Percentiles rank a stretch among this genome's conserved stretches.
phyloP scores from a whole-genome alignment of 2,888 invertebrate species.

The Rhagium mordax region DNA sequence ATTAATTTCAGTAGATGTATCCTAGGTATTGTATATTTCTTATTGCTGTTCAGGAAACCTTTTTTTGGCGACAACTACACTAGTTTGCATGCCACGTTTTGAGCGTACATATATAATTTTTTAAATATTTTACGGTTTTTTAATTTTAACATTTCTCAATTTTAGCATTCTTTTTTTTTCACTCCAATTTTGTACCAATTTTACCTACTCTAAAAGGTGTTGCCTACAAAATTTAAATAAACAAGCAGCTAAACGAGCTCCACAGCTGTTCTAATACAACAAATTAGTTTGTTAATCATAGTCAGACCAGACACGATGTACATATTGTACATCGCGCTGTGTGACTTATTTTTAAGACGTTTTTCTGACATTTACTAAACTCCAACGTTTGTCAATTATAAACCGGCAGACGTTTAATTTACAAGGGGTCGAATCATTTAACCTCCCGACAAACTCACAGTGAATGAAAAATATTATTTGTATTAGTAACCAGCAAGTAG shows the following conservation, averaged over 20 bases:
- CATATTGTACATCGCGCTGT: conserved; percentile 5
- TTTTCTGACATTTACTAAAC: conserved; percentile 41
- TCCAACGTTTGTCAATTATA: conserved; percentile 47
- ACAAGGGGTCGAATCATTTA: conserved; percentile 66
- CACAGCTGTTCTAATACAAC: neutral
- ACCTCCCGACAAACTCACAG: conserved; percentile 56
- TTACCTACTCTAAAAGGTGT: too few relatives aligned
- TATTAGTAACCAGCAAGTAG: conserved; percentile 48
- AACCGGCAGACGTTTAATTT: conserved; percentile 64
- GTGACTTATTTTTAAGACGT: conserved; percentile 37
- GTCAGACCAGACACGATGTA: neutral
- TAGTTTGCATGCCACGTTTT: too few relatives aligned
- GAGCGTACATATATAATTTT: too few relatives aligned
- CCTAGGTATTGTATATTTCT: too few relatives aligned
- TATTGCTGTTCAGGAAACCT: too few relatives aligned
- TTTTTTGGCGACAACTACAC: too few relatives aligned
- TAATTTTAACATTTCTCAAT: too few relatives aligned
- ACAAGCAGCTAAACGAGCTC: neutral
- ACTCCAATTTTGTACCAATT: too few relatives aligned
- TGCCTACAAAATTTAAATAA: neutral
- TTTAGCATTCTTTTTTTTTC: too few relatives aligned
- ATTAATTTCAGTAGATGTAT: too few relatives aligned
- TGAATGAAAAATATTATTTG: conserved; percentile 55
- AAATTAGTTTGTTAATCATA: neutral
- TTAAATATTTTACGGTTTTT: too few relatives aligned